phyloP scores from a whole-genome alignment of 2,888 invertebrate genomes.

The Neria commutata region DNA sequence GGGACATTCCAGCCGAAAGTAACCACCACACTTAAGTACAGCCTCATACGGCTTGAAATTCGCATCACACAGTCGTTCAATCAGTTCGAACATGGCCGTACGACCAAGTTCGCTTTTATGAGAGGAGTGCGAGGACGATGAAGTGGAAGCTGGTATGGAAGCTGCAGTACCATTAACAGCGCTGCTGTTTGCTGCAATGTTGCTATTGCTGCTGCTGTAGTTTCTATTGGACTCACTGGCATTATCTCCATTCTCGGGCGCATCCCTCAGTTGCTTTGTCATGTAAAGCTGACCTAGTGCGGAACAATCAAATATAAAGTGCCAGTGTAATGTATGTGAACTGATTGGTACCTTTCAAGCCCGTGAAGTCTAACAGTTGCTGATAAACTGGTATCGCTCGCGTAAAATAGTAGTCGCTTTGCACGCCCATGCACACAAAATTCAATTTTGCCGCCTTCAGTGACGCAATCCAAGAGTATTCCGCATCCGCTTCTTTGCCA shows the following conservation, averaged over 20 bases:
- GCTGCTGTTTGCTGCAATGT: conserved; percentile 1
- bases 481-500: conserved; percentile 41
- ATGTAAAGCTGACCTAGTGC: conserved; percentile 46
- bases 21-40: conserved; percentile 71
- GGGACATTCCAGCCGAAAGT: conserved; percentile 70
- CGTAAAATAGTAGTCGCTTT: conserved; percentile 67
- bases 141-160: neutral
- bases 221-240: conserved; percentile 20
- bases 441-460: conserved; percentile 82
- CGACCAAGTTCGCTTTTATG: conserved; percentile 57
- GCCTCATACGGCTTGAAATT: conserved; percentile 78
- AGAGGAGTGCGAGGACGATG: conserved; percentile 20
- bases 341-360: conserved; percentile 66
- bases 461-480: conserved; percentile 74
- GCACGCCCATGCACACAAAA: conserved; percentile 72
- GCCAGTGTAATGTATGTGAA: neutral
- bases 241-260: conserved; percentile 57
- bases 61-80: conserved; percentile 73
- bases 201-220: conserved; percentile 4
- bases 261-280: conserved; percentile 44
- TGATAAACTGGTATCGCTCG: conserved; percentile 67
- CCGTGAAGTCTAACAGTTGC: conserved; percentile 78
- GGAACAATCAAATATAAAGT: neutral
- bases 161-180: neutral
- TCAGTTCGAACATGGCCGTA: conserved; percentile 62